These are phyloP conservation scores for Drosophila anomalata DNA, from an alignment of 2,888 invertebrate species.

Conservation along the genomic window DNA sequence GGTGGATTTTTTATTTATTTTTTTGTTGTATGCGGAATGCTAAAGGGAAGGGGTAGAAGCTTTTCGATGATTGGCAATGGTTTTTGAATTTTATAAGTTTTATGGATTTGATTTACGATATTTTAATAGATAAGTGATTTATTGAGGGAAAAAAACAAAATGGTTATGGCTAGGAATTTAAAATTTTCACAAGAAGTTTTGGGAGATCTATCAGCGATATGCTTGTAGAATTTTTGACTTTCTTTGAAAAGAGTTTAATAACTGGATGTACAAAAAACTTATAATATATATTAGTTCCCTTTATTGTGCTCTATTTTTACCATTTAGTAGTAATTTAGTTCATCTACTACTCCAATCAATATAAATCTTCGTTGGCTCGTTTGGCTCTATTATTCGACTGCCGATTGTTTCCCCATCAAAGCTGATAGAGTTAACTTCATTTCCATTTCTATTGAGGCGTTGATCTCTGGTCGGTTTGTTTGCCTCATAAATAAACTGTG, in stretches of 20 bases:
- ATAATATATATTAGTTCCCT: neutral
- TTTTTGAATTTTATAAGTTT: slow-evolving; percentile 17
- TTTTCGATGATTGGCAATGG: slow-evolving; percentile 27
- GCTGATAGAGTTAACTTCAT: slow-evolving; percentile 55
- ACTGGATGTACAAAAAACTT: too few relatives aligned
- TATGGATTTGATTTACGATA: slow-evolving; percentile 34
- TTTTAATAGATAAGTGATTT: slow-evolving; percentile 36
- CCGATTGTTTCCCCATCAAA: slow-evolving; percentile 23
- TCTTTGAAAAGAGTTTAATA: too few relatives aligned
- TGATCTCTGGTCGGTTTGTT: slow-evolving; percentile 20
- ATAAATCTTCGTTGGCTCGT: slow-evolving; percentile 26
- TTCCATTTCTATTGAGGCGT: slow-evolving; percentile 44
- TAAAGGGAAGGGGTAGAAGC: slow-evolving; percentile 2
- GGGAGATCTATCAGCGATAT: neutral
- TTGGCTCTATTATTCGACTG: slow-evolving; percentile 4
- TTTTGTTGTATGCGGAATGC: slow-evolving; percentile 15
- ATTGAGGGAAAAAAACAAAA: neutral
- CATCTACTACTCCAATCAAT: neutral
- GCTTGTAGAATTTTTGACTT: neutral
- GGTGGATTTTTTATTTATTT: slow-evolving; percentile 7
- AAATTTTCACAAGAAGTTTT: neutral
- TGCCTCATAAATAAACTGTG: slow-evolving; percentile 72
- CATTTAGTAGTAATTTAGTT: slow-evolving; percentile 7
- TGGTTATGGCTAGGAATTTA: neutral
- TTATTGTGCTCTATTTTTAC: neutral